Evolutionary conservation across 2,888 invertebrate species (phyloP).

Genomic region (Ligdia adustata): DNA sequence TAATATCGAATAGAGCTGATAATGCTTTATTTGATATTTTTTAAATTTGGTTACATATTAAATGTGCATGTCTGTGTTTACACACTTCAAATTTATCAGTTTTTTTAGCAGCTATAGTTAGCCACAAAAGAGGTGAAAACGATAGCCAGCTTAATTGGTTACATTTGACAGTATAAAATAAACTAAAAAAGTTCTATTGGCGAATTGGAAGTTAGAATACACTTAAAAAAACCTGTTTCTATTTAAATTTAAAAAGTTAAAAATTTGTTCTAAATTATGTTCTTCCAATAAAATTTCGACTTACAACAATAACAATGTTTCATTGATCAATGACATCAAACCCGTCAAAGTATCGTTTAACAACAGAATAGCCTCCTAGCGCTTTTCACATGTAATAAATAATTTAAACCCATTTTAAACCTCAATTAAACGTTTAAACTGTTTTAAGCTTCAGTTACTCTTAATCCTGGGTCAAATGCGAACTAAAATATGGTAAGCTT

Average conservation of each 20-base stretch:
- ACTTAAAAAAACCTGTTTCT: no score
- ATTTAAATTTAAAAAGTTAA: background rate
- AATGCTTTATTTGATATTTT: background rate
- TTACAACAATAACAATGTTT: background rate
- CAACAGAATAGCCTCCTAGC: background rate
- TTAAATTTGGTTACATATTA: background rate
- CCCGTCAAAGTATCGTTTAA: background rate
- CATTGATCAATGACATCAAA: background rate
- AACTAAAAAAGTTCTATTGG: no score
- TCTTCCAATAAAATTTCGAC: background rate
- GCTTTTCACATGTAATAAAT: constrained; percentile 27
- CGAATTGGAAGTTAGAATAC: no score
- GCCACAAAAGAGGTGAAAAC: no score
- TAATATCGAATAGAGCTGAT: background rate
- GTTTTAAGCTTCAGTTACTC: constrained; percentile 20
- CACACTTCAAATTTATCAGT: background rate
- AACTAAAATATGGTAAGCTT: constrained; percentile 12
- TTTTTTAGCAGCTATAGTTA: no score
- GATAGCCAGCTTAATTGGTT: no score
- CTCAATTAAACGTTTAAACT: constrained; percentile 28
- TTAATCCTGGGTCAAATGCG: constrained; percentile 22
- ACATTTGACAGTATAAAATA: no score
- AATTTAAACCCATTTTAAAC: constrained; percentile 33
- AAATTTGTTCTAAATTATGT: background rate
- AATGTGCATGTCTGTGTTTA: background rate